Evolutionary conservation across 1,140 invertebrate genomes (phyloP).

Genomic region (Scaptodrosophila lebanonensis): DNA sequence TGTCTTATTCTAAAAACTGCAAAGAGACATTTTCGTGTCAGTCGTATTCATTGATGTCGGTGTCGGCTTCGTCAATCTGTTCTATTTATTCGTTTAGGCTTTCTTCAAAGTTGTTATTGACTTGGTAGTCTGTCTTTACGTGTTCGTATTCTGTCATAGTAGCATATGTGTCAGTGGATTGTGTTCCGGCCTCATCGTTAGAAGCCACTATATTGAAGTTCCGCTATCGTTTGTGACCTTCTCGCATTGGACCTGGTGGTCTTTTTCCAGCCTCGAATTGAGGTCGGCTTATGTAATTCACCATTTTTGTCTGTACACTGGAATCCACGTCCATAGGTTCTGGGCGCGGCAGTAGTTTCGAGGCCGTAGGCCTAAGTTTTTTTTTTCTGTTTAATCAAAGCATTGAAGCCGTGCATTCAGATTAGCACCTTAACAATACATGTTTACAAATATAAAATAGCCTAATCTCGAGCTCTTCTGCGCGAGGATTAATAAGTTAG

Average conservation of each 20-base stretch:
- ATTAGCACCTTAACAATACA: no score
- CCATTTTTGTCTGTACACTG: constrained; percentile 8
- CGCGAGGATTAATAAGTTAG: no score
- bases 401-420: no score
- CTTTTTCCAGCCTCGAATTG: background rate
- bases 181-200: background rate
- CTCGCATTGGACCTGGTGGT: background rate
- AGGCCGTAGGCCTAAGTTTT: no score
- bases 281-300: constrained; percentile 20
- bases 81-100: no score
- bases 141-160: constrained; percentile 1
- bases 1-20: constrained; percentile 28
- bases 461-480: no score
- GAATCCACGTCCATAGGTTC: constrained; percentile 10
- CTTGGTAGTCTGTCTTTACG: background rate
- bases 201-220: background rate
- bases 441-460: no score
- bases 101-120: no score
- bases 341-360: no score
- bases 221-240: background rate
- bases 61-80: no score
- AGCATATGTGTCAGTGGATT: constrained; percentile 1
- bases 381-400: no score
- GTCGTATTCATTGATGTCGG: no score
- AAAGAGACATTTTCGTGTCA: background rate